A percentile compares a stretch with the other conserved stretches of the same genome.
phyloP scores from a whole-genome alignment of 2,797 vertebrate genomes.

The Apogon talboti region DNA sequence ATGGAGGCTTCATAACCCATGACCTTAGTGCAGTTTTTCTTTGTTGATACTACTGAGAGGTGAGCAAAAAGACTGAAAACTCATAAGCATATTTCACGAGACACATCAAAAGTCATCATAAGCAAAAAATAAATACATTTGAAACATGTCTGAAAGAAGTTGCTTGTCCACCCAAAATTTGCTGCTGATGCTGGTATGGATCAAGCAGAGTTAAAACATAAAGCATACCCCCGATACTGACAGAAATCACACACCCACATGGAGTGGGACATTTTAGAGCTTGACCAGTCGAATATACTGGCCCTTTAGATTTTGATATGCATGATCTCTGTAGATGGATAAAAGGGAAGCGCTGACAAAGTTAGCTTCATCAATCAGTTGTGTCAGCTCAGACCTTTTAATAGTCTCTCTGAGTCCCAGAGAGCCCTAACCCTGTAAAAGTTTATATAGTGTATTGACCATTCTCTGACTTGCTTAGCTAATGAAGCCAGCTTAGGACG shows the following conservation, averaged over 20 bases:
- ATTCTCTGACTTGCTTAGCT: constrained; percentile 75
- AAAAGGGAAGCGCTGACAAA: constrained; percentile 76
- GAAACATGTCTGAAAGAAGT: too few species aligned
- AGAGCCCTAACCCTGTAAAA: constrained; percentile 80
- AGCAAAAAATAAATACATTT: too few species aligned
- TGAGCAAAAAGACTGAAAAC: not conserved
- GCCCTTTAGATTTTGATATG: constrained; percentile 68
- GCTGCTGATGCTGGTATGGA: constrained; percentile 16
- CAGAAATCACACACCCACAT: constrained; percentile 38
- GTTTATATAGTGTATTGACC: constrained; percentile 77
- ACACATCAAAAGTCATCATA: too few species aligned
- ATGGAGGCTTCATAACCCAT: constrained; percentile 56
- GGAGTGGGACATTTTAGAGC: constrained; percentile 50
- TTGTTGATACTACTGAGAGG: constrained; percentile 31
- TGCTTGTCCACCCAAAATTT: too few species aligned
- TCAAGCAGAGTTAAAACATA: constrained; percentile 33
- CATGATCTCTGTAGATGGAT: constrained; percentile 62
- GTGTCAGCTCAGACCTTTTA: constrained; percentile 77
- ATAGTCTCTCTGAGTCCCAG: constrained; percentile 71
- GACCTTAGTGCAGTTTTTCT: constrained; percentile 52
- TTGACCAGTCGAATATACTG: constrained; percentile 57
- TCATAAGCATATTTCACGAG: too few species aligned
- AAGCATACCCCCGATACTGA: not conserved
- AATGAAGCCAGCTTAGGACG: constrained; percentile 74
- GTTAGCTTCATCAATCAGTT: constrained; percentile 80